phyloP scores from a whole-genome alignment of 2,113 vertebrate species.

The Peromyscus leucopus region DNA sequence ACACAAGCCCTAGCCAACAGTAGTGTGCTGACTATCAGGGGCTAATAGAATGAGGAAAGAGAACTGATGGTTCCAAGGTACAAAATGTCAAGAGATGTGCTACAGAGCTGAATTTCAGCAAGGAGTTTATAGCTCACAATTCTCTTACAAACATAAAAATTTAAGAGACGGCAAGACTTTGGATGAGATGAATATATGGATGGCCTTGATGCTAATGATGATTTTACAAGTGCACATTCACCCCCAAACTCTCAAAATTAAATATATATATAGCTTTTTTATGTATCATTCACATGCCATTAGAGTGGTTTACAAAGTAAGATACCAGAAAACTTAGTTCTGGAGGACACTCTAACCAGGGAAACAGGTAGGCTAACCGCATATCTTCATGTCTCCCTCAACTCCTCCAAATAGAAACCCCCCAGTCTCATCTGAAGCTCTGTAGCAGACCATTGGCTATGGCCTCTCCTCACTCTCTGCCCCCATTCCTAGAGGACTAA shows the following conservation, averaged over 20 bases:
- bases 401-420: not conserved
- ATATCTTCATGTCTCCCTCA: not conserved
- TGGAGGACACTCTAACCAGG: not conserved
- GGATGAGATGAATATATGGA: not conserved
- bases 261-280: not conserved
- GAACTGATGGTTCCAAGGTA: not conserved
- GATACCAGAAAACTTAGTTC: slow-evolving; percentile 38
- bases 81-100: not conserved
- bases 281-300: not conserved
- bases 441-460: not conserved
- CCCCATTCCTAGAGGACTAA: not conserved
- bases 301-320: not conserved
- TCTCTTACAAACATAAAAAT: not conserved
- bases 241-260: not conserved
- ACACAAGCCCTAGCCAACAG: not conserved
- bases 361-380: not conserved
- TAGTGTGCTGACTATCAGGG: not conserved
- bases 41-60: not conserved
- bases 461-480: not conserved
- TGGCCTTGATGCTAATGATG: not conserved
- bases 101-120: not conserved
- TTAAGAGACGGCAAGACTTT: not conserved
- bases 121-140: not conserved
- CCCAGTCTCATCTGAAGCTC: not conserved
- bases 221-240: not conserved